A percentile compares a stretch with the other conserved stretches of the same genome.
These are phyloP conservation scores for Phengaris arion DNA, from an alignment of 2,888 invertebrate species.

Conservation along the genomic window DNA sequence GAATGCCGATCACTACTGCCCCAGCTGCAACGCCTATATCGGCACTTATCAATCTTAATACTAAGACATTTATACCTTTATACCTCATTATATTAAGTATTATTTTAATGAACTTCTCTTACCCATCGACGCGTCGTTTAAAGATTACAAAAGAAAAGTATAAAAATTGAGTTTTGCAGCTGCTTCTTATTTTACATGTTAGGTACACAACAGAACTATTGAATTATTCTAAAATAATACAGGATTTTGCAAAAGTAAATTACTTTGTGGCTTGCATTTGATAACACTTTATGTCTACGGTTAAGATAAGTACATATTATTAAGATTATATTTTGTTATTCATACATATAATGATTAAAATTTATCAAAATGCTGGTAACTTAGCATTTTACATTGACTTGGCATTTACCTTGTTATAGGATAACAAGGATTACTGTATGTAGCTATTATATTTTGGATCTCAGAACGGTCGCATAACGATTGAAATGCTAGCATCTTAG, in stretches of 20 bases:
- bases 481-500: too few species aligned
- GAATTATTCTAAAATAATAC: background rate
- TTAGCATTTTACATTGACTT: background rate
- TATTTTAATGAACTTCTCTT: background rate
- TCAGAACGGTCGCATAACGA: too few species aligned
- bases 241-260: background rate
- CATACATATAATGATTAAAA: background rate
- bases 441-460: background rate
- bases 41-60: slow-evolving; percentile 53
- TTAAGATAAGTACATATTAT: background rate
- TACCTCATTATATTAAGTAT: background rate
- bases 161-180: background rate
- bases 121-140: background rate
- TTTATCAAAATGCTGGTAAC: background rate
- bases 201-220: background rate
- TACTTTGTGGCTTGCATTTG: background rate
- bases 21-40: slow-evolving; percentile 76
- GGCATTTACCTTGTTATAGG: background rate
- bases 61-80: background rate
- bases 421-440: background rate
- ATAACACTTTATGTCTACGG: too few species aligned
- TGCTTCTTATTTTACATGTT: background rate
- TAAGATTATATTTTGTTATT: background rate
- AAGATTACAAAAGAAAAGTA: background rate
- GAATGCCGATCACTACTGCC: slow-evolving; percentile 79